Evolutionary conservation across 2,797 vertebrate species (phyloP), one percentile per base, ranked within the genome.

Genomic region (Passerculus sandwichensis): DNA sequence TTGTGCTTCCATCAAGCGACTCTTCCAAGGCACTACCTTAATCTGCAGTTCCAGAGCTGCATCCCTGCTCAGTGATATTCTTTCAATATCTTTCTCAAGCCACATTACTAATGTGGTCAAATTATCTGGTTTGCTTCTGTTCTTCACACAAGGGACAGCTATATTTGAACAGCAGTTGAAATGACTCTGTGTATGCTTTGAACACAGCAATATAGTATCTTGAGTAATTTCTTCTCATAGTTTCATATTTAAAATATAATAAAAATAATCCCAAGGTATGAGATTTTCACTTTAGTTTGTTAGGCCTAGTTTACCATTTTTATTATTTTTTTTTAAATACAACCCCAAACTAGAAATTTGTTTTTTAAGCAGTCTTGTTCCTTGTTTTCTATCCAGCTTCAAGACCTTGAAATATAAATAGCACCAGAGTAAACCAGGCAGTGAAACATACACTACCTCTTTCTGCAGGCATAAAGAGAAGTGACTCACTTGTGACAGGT

Each of bases 371-470:
- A 48, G 20, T 30, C 26, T 47, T 76, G 11, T 62, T 89, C 67
- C 42, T 81, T 72, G 56, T 70, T 91, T 89, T 85, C 75, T 92
- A 48, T 62, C 51, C 85, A 76, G 0, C 59, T 75, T 29, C 67
- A 82, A 83, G 53, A 72, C 74, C 40, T 79, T 73, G 85, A 94
- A 70, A 88, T 77, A 89, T 45, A 89, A 92, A 94, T 70, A 93
- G 72, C 72, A 91, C 34, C 48, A 73, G 44, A 79, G 69, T 66
- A 89, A 65, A 73, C 36, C 57, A 76, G 30, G 48, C 85, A 70
- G 13, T n/a, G 72, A 92, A 94, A 95, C 60, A 83, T 25, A 36
- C 51, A 76, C 67, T 82, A 56, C 75, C 44, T 81, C 82, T 26
- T 89, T 85, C 85, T 91, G 56, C 82, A 88, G 78, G 78, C 85